These are phyloP conservation scores for Corvus hawaiiensis DNA, from an alignment of 2,113 vertebrate species.

Conservation along the genomic window DNA sequence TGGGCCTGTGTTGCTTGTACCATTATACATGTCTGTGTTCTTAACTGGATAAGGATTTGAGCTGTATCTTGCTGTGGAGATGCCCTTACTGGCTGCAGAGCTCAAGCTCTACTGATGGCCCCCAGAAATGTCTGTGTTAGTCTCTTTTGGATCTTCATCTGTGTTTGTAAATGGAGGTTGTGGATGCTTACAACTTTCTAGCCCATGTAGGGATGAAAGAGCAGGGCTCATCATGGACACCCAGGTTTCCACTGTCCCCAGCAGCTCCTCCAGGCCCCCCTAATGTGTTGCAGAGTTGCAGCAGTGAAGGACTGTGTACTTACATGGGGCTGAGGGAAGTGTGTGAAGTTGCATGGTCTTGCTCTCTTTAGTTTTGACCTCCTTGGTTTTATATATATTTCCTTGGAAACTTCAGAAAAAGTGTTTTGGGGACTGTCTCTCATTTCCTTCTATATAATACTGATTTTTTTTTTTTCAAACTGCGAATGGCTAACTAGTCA, in stretches of 20 bases:
- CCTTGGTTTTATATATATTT: neutral
- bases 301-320: neutral
- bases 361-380: neutral
- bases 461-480: neutral
- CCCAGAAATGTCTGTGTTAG: neutral
- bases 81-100: neutral
- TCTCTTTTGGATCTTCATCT: neutral
- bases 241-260: neutral
- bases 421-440: neutral
- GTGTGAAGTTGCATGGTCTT: neutral
- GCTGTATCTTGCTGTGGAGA: neutral
- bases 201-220: neutral
- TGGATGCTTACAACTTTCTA: neutral
- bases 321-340: neutral
- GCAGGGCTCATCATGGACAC: neutral
- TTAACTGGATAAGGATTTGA: neutral
- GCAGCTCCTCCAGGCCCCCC: neutral
- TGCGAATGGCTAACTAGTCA: neutral
- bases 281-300: neutral
- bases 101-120: neutral
- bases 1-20: neutral
- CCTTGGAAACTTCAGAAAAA: neutral
- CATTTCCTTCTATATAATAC: neutral
- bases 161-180: neutral
- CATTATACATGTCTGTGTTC: neutral